A percentile compares a stretch with the other conserved stretches of the same genome.
phyloP scores from a whole-genome alignment of 2,888 invertebrate species.

The Glyphotaelius pellucidus region DNA sequence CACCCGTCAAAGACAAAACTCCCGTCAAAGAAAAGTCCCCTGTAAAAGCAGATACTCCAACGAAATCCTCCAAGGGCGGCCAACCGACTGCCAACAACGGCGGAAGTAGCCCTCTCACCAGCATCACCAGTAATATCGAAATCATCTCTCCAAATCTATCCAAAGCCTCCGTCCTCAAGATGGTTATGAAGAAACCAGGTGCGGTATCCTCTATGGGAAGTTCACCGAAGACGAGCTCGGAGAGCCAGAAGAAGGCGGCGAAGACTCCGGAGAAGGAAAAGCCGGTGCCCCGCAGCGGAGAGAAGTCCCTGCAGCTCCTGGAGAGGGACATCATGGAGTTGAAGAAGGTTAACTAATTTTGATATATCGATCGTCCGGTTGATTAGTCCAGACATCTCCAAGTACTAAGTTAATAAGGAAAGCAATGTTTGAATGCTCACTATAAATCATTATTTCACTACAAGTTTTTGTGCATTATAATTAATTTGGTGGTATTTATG shows the following conservation, averaged over 20 bases:
- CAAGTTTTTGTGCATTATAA: too few species aligned
- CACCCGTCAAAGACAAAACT: background rate
- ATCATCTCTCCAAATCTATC: background rate
- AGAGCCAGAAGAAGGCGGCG: background rate
- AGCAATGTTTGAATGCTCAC: too few species aligned
- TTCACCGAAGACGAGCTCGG: background rate
- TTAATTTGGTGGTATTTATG: too few species aligned
- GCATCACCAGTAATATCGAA: background rate
- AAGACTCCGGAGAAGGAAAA: slow-evolving; percentile 13
- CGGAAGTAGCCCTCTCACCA: background rate
- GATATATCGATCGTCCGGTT: background rate
- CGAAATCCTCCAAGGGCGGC: background rate
- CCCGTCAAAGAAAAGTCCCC: background rate
- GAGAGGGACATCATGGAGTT: slow-evolving; percentile 80
- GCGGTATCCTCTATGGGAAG: background rate
- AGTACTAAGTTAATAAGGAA: too few species aligned
- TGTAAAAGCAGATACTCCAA: background rate
- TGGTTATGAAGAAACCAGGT: background rate
- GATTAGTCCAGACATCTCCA: too few species aligned
- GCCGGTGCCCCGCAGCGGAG: slow-evolving; percentile 72
- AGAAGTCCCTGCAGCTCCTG: slow-evolving; percentile 75
- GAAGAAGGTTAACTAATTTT: slow-evolving; percentile 72
- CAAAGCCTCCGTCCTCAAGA: background rate
- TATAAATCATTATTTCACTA: too few species aligned
- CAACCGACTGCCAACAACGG: background rate